Evolutionary conservation across 2,888 invertebrate genomes (phyloP), one percentile per base, ranked within the genome.

Genomic region (Poecilus cupreus): DNA sequence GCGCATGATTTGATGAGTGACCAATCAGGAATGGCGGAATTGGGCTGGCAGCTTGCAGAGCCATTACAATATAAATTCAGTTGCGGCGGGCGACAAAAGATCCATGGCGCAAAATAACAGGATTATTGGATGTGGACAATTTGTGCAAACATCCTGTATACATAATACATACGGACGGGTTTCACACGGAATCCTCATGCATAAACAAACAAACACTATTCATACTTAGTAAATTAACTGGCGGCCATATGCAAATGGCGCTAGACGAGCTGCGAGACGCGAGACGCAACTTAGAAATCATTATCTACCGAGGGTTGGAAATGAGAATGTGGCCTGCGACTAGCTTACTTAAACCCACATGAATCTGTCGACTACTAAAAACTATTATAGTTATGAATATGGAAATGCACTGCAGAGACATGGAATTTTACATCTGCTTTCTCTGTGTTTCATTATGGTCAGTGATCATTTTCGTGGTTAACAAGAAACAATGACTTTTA

Each of bases 101-200:
- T 64, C 37, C 64, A 37, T 11, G 8, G 3, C 22, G 16, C 51
- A 74, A 74, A 74, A 74, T 74, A 74, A 74, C 74, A 74, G 74
- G 74, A 74, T 74, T 74, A 74, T 74, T 74, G 74, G 74, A 24
- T 46, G 74, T 74, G 74, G 74, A 74, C 74, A 74, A 74, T 51
- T 74, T 74, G 51, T 51, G 74, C 51, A 46, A 74, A 74, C 74
- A 74, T 49, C 3, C 26, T 5, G 49, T 74, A 68, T 68, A 39
- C 64, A 68, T 68, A 68, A 68, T 68, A 68, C 64, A 68, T 37
- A 37, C 37, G 24, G 24, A 10, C n/a, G 24, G 64, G 64, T 51
- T 51, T 18, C 16, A 18, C 16, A 13, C 51, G 16, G 51, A 51
- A 68, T 16, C 64, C 37, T 68, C 64, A 68, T 68, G 64, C 64